phyloP scores from a whole-genome alignment of 2,888 invertebrate genomes.

The Sphecodes monilicornis region DNA sequence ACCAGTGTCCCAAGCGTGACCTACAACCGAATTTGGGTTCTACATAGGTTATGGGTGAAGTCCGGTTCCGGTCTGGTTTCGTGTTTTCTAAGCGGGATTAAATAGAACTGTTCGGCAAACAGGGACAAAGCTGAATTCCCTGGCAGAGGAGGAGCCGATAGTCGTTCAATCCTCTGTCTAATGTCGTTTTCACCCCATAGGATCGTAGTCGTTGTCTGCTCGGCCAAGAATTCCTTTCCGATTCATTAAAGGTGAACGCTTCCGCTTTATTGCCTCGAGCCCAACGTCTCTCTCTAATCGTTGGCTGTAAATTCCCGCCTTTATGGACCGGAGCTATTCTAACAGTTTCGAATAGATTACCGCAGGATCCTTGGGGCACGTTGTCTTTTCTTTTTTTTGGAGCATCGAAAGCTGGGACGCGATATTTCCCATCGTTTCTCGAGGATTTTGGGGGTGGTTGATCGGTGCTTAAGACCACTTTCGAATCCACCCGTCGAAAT shows the following conservation, averaged over 20 bases:
- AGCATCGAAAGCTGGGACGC: not conserved
- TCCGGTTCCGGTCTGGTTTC: not conserved
- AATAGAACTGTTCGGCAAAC: not conserved
- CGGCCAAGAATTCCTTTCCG: conserved; percentile 10
- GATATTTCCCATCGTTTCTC: not conserved
- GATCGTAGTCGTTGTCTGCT: not conserved
- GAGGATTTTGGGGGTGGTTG: not conserved
- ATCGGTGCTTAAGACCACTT: not conserved
- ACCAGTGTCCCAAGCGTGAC: not conserved
- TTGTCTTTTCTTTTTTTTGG: not conserved
- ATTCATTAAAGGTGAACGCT: conserved; percentile 17
- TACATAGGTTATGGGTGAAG: not conserved
- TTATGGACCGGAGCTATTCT: not conserved
- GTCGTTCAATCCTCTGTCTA: not conserved
- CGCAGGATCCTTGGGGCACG: not conserved
- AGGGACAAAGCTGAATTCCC: not conserved
- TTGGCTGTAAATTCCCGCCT: not conserved
- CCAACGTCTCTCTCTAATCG: conserved; percentile 6
- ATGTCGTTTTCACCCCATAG: conserved; percentile 15
- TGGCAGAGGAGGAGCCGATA: not conserved
- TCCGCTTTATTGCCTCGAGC: conserved; percentile 11
- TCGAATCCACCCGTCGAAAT: not conserved
- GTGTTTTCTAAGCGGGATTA: not conserved
- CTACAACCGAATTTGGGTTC: conserved; percentile 5
- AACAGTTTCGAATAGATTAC: not conserved